phyloP scores from a whole-genome alignment of 2,888 invertebrate genomes.

The Megalurothrips usitatus region DNA sequence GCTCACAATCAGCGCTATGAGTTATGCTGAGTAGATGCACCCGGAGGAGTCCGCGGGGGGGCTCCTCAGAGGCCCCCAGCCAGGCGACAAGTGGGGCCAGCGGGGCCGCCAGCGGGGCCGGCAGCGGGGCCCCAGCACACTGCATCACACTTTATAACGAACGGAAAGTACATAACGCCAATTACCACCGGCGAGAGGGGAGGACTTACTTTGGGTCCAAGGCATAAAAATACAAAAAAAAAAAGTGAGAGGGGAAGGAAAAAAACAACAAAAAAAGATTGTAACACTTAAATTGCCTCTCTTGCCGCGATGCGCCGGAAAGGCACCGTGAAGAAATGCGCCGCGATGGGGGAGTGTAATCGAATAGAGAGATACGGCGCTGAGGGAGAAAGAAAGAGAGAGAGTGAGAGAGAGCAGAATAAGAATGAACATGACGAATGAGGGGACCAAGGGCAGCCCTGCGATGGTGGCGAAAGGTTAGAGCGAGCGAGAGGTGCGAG shows the following conservation, averaged over 20 bases:
- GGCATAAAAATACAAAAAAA: neutral
- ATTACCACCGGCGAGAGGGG: neutral
- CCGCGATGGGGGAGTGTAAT: neutral
- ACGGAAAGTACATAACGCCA: conserved; percentile 14
- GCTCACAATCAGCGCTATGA: neutral
- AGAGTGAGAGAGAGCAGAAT: neutral
- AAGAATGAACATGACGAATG: conserved; percentile 23
- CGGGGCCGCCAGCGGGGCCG: neutral
- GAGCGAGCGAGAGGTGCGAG: too few relatives aligned
- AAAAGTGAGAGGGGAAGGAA: neutral
- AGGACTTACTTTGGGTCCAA: neutral
- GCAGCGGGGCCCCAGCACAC: neutral
- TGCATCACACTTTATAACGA: neutral
- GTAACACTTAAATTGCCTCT: conserved; percentile 13
- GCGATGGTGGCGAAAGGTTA: too few relatives aligned
- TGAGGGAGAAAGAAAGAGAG: neutral
- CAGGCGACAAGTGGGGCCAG: too few relatives aligned
- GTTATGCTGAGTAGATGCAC: conserved; percentile 15
- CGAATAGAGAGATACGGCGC: neutral
- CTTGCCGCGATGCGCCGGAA: neutral
- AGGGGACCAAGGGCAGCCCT: neutral
- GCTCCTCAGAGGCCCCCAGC: too few relatives aligned
- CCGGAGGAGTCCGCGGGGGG: neutral
- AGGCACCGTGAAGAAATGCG: neutral
- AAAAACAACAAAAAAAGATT: neutral